These are phyloP conservation scores for Simalia tracyae DNA, from an alignment of 2,797 vertebrate genomes.

Conservation along the genomic window DNA sequence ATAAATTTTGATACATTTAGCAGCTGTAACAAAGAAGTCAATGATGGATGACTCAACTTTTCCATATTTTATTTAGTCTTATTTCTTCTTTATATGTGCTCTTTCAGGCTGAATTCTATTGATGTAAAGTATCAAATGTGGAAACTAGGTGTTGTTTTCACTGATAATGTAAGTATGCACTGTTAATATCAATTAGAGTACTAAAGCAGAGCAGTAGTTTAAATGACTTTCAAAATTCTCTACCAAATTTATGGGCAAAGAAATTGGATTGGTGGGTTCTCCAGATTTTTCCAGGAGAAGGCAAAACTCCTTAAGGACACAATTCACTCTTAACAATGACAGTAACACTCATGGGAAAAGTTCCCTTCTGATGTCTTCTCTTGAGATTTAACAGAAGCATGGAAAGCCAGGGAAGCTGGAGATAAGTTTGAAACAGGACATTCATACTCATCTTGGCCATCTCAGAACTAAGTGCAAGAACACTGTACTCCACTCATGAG, in stretches of 20 bases:
- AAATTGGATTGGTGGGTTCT: neutral
- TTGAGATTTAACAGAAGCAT: neutral
- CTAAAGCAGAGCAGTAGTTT: neutral
- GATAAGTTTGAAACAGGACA: too few species aligned
- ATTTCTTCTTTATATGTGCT: neutral
- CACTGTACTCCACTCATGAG: too few species aligned
- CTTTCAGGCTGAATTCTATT: constrained; percentile 86
- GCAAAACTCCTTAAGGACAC: neutral
- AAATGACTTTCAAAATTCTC: neutral
- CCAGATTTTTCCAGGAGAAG: neutral
- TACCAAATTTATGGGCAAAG: neutral
- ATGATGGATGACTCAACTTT: neutral
- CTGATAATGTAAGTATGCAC: constrained; percentile 87
- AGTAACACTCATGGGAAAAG: neutral
- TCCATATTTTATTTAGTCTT: neutral
- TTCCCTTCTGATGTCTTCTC: neutral
- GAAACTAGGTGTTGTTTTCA: constrained; percentile 97
- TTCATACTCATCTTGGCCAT: too few species aligned
- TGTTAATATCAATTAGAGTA: neutral
- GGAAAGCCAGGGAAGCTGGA: neutral
- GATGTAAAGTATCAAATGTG: constrained; percentile 98
- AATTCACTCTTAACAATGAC: neutral
- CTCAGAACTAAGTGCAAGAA: too few species aligned
- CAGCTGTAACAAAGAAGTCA: constrained; percentile 16
- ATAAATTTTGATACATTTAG: constrained; percentile 9